Percentiles rank a stretch among this genome's conserved stretches.
These are phyloP conservation scores for Urophycis tenuis DNA, from an alignment of 2,797 vertebrate genomes.

Conservation along the genomic window DNA sequence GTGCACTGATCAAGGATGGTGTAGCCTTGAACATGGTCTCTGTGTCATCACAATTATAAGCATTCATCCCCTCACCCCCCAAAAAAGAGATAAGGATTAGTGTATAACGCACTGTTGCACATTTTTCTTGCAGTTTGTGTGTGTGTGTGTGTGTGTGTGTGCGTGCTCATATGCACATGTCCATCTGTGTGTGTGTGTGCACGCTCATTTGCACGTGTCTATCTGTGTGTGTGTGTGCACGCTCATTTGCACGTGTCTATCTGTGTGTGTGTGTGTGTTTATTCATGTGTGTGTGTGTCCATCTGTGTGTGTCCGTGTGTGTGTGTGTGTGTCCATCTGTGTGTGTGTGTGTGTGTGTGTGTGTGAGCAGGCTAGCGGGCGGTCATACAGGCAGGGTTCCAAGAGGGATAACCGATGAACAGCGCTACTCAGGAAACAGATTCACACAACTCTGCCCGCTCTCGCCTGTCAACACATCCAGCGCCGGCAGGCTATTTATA, in stretches of 20 bases:
- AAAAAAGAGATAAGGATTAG: constrained; percentile 24
- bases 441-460: constrained; percentile 69
- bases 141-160: neutral
- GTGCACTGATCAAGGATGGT: constrained; percentile 9
- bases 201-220: no score
- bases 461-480: constrained; percentile 72
- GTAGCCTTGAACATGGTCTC: constrained; percentile 36
- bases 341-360: neutral
- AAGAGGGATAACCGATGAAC: constrained; percentile 63
- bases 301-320: neutral
- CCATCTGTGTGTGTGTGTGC: neutral
- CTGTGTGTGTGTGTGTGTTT: neutral
- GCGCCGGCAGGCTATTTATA: constrained; percentile 71
- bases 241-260: no score
- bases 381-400: constrained; percentile 52
- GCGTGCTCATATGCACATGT: neutral
- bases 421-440: constrained; percentile 69
- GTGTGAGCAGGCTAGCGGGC: constrained; percentile 39
- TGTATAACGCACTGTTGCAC: neutral
- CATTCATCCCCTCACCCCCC: neutral
- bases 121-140: neutral
- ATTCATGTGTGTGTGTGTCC: neutral
- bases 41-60: neutral
- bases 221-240: no score
- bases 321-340: neutral